Conservation (phyloP, 2,797 vertebrate species). For the Prionace glauca region DNA sequence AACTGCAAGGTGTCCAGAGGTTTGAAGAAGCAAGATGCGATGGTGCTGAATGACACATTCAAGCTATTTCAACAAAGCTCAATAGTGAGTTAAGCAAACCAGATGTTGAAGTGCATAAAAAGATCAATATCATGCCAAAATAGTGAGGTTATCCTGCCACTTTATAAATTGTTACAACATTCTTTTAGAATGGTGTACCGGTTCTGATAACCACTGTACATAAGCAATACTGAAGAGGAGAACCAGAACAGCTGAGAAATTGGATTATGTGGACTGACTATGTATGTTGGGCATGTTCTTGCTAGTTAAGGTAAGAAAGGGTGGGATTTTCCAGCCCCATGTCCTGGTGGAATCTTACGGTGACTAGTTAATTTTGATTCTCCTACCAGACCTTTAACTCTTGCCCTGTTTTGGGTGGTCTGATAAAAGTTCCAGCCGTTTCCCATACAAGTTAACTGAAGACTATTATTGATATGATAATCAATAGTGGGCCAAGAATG, state of each 20-base stretch:
- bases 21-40: not conserved
- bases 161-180: not conserved
- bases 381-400: not conserved
- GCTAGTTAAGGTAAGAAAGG: too few relatives aligned
- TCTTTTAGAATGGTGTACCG: too few relatives aligned
- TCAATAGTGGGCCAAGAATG: not conserved
- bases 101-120: not conserved
- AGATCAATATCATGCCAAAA: too few relatives aligned
- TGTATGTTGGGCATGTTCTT: too few relatives aligned
- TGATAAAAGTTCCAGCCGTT: not conserved
- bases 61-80: not conserved
- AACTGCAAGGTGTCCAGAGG: not conserved
- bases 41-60: not conserved
- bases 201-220: not conserved
- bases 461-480: not conserved
- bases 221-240: too few relatives aligned
- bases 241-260: too few relatives aligned
- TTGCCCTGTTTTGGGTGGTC: not conserved
- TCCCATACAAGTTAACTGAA: not conserved
- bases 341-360: too few relatives aligned
- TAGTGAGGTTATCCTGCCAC: not conserved
- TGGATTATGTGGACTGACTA: too few relatives aligned
- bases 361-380: not conserved
- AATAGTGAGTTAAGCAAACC: too few relatives aligned
- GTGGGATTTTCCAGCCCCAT: too few relatives aligned